A percentile compares a stretch with the other conserved stretches of the same genome.
phyloP scores from a whole-genome alignment of 2,113 vertebrate genomes.

The Cephalopterus ornatus region DNA sequence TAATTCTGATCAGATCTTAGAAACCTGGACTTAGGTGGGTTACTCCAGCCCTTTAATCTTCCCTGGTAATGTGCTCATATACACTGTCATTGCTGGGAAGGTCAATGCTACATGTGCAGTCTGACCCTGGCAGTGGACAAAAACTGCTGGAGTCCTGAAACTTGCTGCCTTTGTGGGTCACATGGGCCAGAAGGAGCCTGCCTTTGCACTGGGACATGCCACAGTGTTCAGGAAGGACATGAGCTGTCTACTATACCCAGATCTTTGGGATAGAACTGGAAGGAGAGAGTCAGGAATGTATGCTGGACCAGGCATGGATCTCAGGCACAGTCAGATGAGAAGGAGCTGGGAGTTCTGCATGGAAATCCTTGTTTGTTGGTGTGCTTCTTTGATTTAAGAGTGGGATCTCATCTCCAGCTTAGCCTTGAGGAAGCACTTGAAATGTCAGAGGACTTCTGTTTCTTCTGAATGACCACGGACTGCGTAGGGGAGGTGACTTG shows the following conservation, averaged over 20 bases:
- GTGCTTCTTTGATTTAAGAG: not conserved
- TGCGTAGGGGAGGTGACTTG: accelerated
- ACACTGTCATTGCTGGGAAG: not conserved
- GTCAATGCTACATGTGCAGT: accelerated
- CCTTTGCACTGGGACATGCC: not conserved
- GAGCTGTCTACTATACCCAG: not conserved
- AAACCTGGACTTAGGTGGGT: not conserved
- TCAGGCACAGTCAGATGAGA: not conserved
- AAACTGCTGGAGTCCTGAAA: not conserved
- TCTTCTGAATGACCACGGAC: not conserved
- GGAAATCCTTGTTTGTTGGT: not conserved
- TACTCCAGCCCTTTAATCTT: not conserved
- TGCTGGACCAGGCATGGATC: not conserved
- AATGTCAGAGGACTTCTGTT: not conserved
- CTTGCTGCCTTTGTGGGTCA: not conserved
- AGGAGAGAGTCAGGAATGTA: not conserved
- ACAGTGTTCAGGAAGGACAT: not conserved
- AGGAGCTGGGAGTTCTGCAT: not conserved
- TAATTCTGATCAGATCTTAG: not conserved
- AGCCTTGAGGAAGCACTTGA: not conserved
- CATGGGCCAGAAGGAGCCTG: not conserved
- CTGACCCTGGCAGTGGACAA: not conserved
- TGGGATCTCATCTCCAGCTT: not conserved
- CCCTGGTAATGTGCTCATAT: not conserved
- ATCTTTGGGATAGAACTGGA: not conserved